Evolutionary conservation across 1,140 invertebrate genomes (phyloP).

Genomic region (Hermetia illucens): DNA sequence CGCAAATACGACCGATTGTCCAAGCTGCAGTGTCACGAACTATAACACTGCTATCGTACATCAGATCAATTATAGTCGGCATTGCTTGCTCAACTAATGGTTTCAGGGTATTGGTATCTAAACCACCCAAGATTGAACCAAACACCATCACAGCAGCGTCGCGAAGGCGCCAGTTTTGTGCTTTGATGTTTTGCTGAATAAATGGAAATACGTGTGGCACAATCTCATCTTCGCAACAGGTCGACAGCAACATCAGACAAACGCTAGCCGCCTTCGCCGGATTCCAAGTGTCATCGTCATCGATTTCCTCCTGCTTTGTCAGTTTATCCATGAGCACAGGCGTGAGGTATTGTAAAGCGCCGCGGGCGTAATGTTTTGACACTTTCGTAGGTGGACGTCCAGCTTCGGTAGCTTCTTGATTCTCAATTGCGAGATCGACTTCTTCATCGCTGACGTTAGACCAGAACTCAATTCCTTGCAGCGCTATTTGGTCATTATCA

Average conservation of each 20-base stretch:
- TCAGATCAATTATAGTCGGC: constrained; percentile 82
- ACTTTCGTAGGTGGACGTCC: constrained; percentile 81
- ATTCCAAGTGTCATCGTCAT: constrained; percentile 99
- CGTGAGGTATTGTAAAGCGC: constrained; percentile 88
- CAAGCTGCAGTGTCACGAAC: constrained; percentile 96
- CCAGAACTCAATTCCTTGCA: constrained; percentile 99
- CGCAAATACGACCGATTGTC: constrained; percentile 95
- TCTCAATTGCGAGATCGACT: constrained; percentile 90
- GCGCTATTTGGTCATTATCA: constrained; percentile 84
- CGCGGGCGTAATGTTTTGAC: constrained; percentile 87
- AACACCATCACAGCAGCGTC: constrained; percentile 99
- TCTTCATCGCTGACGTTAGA: constrained; percentile 99
- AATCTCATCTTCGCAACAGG: constrained; percentile 94
- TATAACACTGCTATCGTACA: constrained; percentile 84
- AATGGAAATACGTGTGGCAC: constrained; percentile 95
- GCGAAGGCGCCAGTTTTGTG: constrained; percentile 83
- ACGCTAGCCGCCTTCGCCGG: constrained; percentile 98
- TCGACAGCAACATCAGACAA: constrained; percentile 95
- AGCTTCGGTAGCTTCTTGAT: constrained; percentile 81
- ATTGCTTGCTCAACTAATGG: constrained; percentile 93
- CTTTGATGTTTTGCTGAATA: constrained; percentile 88
- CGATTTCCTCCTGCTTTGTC: constrained; percentile 85
- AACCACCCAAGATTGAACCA: constrained; percentile 89
- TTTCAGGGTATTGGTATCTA: constrained; percentile 75
- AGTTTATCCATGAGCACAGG: constrained; percentile 88